A percentile compares a stretch with the other conserved stretches of the same genome.
Conservation (phyloP, 1,140 invertebrate genomes). For the Penaeus chinensis region DNA sequence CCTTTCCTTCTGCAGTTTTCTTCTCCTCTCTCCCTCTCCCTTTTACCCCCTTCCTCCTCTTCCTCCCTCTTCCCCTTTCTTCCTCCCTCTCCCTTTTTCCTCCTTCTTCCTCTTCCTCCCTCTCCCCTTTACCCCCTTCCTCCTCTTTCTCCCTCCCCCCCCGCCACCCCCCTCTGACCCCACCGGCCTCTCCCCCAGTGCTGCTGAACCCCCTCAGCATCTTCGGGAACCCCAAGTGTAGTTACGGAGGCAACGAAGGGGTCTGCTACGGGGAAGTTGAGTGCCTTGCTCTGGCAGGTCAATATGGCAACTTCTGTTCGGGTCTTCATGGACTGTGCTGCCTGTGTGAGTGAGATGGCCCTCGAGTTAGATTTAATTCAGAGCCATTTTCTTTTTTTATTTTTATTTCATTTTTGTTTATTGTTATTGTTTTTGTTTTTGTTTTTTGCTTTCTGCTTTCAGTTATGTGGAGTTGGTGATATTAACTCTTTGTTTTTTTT, state of each 20-base stretch:
- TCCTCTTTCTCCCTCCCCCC: background rate
- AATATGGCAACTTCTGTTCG: constrained; percentile 45
- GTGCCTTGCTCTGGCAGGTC: constrained; percentile 59
- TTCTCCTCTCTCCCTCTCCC: background rate
- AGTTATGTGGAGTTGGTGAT: no score
- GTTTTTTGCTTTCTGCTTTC: no score
- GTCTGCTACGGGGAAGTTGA: constrained; percentile 51
- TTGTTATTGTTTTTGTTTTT: background rate
- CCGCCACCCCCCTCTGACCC: background rate
- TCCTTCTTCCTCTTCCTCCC: background rate
- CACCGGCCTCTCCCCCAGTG: constrained; percentile 9
- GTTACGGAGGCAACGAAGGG: constrained; percentile 46
- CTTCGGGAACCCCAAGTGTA: constrained; percentile 46
- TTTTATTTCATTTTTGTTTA: background rate
- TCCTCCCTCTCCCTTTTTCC: background rate
- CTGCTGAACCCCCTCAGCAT: constrained; percentile 52
- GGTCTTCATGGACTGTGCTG: constrained; percentile 59
- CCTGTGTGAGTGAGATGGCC: constrained; percentile 44
- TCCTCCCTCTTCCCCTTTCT: background rate
- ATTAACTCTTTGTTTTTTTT: no score
- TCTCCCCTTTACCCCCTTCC: background rate
- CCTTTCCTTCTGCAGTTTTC: background rate
- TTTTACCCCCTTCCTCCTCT: background rate
- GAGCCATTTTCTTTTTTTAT: background rate
- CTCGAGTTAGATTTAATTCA: background rate